These are phyloP conservation scores for Tympanoctomys barrerae DNA, from an alignment of 2,797 vertebrate genomes.

Conservation along the genomic window DNA sequence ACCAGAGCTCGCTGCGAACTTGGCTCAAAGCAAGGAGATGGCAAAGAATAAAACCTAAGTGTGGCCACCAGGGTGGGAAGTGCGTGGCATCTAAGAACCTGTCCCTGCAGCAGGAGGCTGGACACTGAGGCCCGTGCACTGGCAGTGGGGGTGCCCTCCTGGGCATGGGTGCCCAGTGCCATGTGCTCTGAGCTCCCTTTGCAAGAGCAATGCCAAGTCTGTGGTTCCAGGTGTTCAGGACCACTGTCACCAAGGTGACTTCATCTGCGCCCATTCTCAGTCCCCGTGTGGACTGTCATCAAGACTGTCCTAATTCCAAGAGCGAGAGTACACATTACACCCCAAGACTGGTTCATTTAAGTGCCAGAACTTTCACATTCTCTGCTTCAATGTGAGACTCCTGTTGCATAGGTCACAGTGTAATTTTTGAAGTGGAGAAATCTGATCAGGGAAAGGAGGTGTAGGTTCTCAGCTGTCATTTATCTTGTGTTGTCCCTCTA, in stretches of 20 bases:
- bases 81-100: rapidly evolving
- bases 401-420: neutral
- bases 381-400: neutral
- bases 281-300: rapidly evolving
- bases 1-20: neutral
- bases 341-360: neutral
- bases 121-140: rapidly evolving
- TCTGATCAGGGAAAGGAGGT: neutral
- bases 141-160: rapidly evolving
- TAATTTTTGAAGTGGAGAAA: neutral
- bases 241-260: rapidly evolving
- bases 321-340: rapidly evolving
- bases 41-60: neutral
- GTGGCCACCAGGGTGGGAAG: rapidly evolving
- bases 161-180: neutral
- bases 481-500: rapidly evolving
- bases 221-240: too few species aligned
- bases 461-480: too few species aligned
- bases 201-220: neutral
- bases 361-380: neutral
- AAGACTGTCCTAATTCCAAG: neutral
- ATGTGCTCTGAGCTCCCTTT: neutral
- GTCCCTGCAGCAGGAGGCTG: rapidly evolving
- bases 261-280: neutral
- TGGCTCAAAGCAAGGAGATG: neutral